Evolutionary conservation across 2,113 vertebrate species (phyloP), one percentile per base, ranked within the genome.

Genomic region (Dasyurus viverrinus): DNA sequence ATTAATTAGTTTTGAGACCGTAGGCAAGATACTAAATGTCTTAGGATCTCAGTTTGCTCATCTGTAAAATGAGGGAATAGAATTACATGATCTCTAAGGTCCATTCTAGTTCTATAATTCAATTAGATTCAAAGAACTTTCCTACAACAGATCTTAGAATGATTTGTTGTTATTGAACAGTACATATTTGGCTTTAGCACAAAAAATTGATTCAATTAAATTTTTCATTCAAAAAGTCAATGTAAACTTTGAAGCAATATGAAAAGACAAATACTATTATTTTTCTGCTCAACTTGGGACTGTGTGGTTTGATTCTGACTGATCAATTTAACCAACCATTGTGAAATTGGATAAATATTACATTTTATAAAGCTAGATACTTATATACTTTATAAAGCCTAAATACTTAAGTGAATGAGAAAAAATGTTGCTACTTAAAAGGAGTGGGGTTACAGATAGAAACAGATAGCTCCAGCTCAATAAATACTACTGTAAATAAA

Each of bases 281-380:
- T 22, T 89, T 50, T 53, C 68, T 92, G 92, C 24, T 19, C 89
- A 19, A 60, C 10, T 2, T 24, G 2, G 27, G 23, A 26, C 30
- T 9, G 22, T 5, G 5, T 14, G 1, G 0, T 24, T 47, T 11
- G 0, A 0, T 25, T 25, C 14, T 27, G 0, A 22, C 3, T 52
- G 47, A 89, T 76, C 16, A 16, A 57, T 47, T 84, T 84, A 19
- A 84, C 16, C 19, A n/a, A 36, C 12, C 16, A 26, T 76, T 76
- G 19, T 84, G 68, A 84, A 84, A 84, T 42, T 42, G n/a, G 16
- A 42, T 42, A 42, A 84, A 42, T 8, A 42, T 84, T 84, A 84
- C 19, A 84, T 42, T 84, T 42, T 5, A 84, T 84, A 42, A 84
- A 84, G 19, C 68, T 7, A 42, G 47, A 47, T 47, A 47, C 47